Percentiles rank a stretch among this genome's conserved stretches.
Conservation (phyloP, 2,888 invertebrate genomes). For the Pomacea canaliculata region DNA sequence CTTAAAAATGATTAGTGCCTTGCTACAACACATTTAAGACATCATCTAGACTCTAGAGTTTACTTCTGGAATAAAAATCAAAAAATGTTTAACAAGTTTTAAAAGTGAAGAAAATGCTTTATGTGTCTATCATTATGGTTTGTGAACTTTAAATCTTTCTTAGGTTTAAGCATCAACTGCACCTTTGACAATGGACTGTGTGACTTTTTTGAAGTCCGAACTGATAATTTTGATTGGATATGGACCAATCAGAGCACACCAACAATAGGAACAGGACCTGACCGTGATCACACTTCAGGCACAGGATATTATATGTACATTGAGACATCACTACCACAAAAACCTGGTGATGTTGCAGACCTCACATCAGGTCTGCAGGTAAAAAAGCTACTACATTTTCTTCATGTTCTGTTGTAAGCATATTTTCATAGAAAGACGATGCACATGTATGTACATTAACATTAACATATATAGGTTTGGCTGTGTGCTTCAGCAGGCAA, state of each 20-base stretch:
- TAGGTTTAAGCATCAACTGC: slow-evolving; percentile 45
- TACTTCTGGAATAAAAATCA: too few relatives aligned
- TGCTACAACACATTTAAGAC: too few relatives aligned
- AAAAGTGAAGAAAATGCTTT: too few relatives aligned
- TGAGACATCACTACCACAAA: slow-evolving; percentile 57
- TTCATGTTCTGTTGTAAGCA: too few relatives aligned
- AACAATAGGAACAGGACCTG: slow-evolving; percentile 57
- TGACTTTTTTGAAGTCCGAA: slow-evolving; percentile 53
- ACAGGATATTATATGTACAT: slow-evolving; percentile 63
- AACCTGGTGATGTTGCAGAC: slow-evolving; percentile 46
- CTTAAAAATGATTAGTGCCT: too few relatives aligned
- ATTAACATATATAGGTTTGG: too few relatives aligned
- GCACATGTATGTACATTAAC: too few relatives aligned
- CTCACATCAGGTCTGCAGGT: slow-evolving; percentile 48
- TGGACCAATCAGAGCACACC: slow-evolving; percentile 51
- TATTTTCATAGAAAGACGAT: too few relatives aligned
- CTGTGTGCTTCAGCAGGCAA: too few relatives aligned
- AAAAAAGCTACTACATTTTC: background rate
- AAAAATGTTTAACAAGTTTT: too few relatives aligned
- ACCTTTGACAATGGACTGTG: slow-evolving; percentile 62
- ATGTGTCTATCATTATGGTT: too few relatives aligned
- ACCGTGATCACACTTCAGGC: slow-evolving; percentile 63
- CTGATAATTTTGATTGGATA: slow-evolving; percentile 63
- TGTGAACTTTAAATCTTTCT: background rate
- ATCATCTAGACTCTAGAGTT: too few relatives aligned